Evolutionary conservation across 2,888 invertebrate species (phyloP), one percentile per base, ranked within the genome.

Genomic region (Microctonus hyperodae): DNA sequence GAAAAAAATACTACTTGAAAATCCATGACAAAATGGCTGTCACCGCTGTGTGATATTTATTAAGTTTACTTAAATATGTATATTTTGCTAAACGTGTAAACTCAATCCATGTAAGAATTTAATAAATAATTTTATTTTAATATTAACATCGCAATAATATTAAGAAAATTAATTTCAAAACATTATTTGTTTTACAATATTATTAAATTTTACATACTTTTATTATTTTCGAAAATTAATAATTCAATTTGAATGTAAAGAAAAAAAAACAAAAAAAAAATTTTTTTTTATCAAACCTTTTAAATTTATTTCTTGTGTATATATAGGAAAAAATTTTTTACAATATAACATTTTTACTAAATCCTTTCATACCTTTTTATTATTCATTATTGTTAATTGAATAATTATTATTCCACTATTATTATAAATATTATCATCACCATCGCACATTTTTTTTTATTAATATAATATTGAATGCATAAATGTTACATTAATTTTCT

Each of bases 221-320:
- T n/a, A n/a, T n/a, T n/a, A n/a, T n/a, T n/a, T n/a, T n/a, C n/a
- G n/a, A n/a, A n/a, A n/a, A n/a, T n/a, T n/a, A n/a, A n/a, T n/a
- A n/a, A n/a, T n/a, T n/a, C n/a, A 40, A 2, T 13, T 40, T 40
- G 11, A 40, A 40, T 13, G 2, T 40, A 3, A 13, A 40, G 10
- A 40, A 13, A 13, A 3, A 3, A 3, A 40, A 13, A 6, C 3
- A 62, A 63, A 61, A 44, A 35, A 67, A 70, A 71, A 71, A 44
- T 9, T 16, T n/a, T n/a, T n/a, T n/a, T n/a, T n/a, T 44, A 7
- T 44, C 37, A 6, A 1, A 16, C 44, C 73, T 76, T 78, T 80
- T 78, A 78, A 79, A 74, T 82, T 81, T 81, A 81, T 82, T 80
- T 77, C 68, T 79, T 79, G 79, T 80, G 79, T 81, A 79, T 81